These are phyloP conservation scores for Phrynocephalus guinanensis DNA, from an alignment of 2,797 vertebrate species.

Conservation along the genomic window DNA sequence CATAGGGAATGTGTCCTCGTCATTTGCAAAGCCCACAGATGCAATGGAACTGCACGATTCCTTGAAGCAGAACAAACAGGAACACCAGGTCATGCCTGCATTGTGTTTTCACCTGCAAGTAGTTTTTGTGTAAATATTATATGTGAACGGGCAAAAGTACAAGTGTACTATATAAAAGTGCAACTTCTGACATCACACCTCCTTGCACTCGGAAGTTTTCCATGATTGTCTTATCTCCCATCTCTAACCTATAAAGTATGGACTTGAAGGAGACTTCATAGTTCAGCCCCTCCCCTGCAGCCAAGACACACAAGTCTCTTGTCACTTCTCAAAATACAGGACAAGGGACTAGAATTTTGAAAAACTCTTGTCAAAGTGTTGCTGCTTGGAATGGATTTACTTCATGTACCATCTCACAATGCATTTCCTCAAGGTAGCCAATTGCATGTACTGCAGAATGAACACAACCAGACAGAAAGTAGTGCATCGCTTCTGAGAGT, in stretches of 20 bases:
- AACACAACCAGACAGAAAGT: not conserved
- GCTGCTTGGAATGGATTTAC: not conserved
- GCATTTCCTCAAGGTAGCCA: not conserved
- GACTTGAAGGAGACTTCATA: not conserved
- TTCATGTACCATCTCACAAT: not conserved
- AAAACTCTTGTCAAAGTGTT: not conserved
- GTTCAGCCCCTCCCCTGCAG: not conserved
- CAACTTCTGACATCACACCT: not conserved
- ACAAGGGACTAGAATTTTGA: not conserved
- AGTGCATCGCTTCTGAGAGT: conserved; percentile 1
- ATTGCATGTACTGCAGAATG: not conserved
- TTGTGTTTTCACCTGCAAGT: not conserved
- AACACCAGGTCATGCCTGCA: not conserved
- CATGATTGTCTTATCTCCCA: not conserved
- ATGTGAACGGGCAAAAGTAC: not conserved
- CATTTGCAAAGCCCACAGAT: not conserved
- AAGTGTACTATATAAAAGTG: not conserved
- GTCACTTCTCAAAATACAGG: not conserved
- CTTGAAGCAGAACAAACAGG: not conserved
- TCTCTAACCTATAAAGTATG: not conserved
- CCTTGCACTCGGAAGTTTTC: not conserved
- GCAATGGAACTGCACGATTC: not conserved
- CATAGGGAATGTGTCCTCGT: not conserved
- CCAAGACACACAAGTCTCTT: not conserved
- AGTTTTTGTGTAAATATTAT: not conserved